A percentile compares a stretch with the other conserved stretches of the same genome.
Conservation (phyloP, 2,888 invertebrate genomes). For the Ichneumoninae sp. region DNA sequence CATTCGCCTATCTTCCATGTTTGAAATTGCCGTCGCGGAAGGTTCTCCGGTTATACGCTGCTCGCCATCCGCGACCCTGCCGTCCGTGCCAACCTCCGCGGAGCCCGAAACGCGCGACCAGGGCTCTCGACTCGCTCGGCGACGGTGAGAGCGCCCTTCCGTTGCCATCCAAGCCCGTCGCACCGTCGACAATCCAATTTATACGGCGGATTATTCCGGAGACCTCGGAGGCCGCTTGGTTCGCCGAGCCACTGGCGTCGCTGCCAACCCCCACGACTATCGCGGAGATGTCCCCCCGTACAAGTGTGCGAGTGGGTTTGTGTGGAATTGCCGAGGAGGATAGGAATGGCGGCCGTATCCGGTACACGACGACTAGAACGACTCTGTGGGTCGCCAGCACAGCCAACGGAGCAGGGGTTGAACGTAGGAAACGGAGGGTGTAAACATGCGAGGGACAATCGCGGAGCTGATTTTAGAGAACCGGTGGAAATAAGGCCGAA, state of each 20-base stretch:
- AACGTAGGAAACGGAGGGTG: conserved; percentile 62
- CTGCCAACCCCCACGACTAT: conserved; percentile 16
- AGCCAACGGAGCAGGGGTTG: conserved; percentile 27
- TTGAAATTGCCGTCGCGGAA: conserved; percentile 37
- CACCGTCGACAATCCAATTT: conserved; percentile 82
- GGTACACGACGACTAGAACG: conserved; percentile 41
- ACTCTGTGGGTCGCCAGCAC: conserved; percentile 23
- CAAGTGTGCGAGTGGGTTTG: conserved; percentile 4
- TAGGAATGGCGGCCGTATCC: conserved; percentile 50
- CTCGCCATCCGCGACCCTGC: conserved; percentile 58
- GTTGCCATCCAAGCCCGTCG: conserved; percentile 70
- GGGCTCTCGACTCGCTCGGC: conserved; percentile 64
- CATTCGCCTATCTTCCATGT: conserved; percentile 33
- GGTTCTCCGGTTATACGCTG: conserved; percentile 39
- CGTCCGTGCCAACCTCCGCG: conserved; percentile 25
- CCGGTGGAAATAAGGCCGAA: background rate
- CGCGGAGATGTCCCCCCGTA: background rate
- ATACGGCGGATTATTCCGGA: conserved; percentile 81
- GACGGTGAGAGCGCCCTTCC: conserved; percentile 54
- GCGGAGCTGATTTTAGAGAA: conserved; percentile 38
- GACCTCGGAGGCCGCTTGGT: conserved; percentile 58
- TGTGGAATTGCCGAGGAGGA: conserved; percentile 44
- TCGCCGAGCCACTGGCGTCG: conserved; percentile 56
- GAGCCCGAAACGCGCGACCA: conserved; percentile 61
- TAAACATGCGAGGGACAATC: conserved; percentile 54